Evolutionary conservation across 2,888 invertebrate genomes (phyloP).

Genomic region (Xestia ashworthii): DNA sequence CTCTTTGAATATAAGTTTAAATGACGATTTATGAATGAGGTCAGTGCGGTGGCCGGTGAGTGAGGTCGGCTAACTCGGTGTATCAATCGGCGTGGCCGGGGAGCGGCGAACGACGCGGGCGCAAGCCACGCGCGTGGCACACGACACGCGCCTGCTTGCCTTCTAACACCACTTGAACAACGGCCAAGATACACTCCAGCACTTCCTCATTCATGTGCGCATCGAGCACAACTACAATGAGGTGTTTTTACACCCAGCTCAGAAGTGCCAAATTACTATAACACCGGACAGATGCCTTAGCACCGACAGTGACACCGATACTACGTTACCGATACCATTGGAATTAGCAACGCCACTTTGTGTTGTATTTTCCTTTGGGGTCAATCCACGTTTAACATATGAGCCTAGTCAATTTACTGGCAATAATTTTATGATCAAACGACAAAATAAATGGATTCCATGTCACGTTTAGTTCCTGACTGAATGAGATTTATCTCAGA

Average conservation of each 20-base stretch:
- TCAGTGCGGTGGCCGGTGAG: constrained; percentile 80
- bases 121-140: constrained; percentile 81
- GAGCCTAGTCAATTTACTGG: constrained; percentile 57
- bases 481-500: constrained; percentile 69
- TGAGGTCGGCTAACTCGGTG: constrained; percentile 81
- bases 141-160: constrained; percentile 69
- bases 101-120: constrained; percentile 32
- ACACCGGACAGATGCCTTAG: not conserved
- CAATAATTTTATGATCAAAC: constrained; percentile 61
- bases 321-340: constrained; percentile 54
- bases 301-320: constrained; percentile 13
- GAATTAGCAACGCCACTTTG: constrained; percentile 62
- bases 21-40: constrained; percentile 89
- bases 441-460: constrained; percentile 66
- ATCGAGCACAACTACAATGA: constrained; percentile 22
- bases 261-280: constrained; percentile 5
- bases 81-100: constrained; percentile 73
- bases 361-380: constrained; percentile 57
- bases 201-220: constrained; percentile 54
- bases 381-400: constrained; percentile 60
- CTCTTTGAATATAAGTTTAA: constrained; percentile 84
- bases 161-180: constrained; percentile 58
- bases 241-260: constrained; percentile 14
- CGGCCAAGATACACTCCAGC: constrained; percentile 55
- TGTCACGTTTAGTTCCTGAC: constrained; percentile 64